Evolutionary conservation across 2,797 vertebrate genomes (phyloP), one percentile per base, ranked within the genome.

Genomic region (Anabacerthia variegaticeps): DNA sequence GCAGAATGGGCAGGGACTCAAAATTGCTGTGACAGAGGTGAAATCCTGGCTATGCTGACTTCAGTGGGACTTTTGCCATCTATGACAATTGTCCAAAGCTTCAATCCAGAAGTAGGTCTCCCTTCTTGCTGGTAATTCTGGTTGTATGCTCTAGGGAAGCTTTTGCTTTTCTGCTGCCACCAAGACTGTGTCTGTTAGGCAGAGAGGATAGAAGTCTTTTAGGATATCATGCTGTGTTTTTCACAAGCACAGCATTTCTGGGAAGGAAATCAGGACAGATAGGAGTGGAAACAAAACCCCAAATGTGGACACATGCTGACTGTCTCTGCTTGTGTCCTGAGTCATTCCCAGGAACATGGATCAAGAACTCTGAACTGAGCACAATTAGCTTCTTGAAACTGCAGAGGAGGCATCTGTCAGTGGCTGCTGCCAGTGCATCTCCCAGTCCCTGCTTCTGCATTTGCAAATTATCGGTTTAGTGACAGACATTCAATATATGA

Each of bases 401-500:
- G 39, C 30, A 14, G 67, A 26, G 54, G 36, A 59, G 66, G 46
- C 41, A 85, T 81, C 44, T 17, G 6, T 34, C 72, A 30, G 39
- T 39, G 67, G 55, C 39, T 58, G 58, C 58, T 81, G 34, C 76
- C 67, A 8, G 34, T 30, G 65, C 43, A 13, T 84, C 73, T 76
- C 52, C n/a, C 43, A 23, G 73, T 85, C 54, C 27, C 37, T 61
- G 66, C 51, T 89, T 85, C 71, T 89, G 79, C 58, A 28, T 91
- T 95, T 92, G 78, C 85, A 92, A 80, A 77, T 93, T 92, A 87
- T 58, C 0, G 3, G 48, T 89, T 89, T 74, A 77, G 93, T 88
- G 93, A 93, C 79, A 89, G 91, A 46, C 30, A 34, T 83, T 92
- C 78, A 68, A 61, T 94, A 89, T 46, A 46, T 69, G 61, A 89